Evolutionary conservation across 2,797 vertebrate genomes (phyloP), one percentile per base, ranked within the genome.

Genomic region (Sebastes kiyomatsui): DNA sequence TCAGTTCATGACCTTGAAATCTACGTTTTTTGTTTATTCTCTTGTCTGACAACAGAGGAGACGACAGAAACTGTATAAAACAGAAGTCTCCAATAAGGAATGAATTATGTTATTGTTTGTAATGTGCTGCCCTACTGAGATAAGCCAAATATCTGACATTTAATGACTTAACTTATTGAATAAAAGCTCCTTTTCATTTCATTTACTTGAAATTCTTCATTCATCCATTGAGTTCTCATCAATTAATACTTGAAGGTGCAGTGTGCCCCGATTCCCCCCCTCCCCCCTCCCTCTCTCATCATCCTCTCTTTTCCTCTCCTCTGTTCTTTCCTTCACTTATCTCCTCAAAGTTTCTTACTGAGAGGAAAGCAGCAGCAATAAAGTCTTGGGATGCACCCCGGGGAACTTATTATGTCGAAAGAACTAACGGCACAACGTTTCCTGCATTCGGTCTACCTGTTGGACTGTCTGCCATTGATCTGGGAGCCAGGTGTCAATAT

Each of bases 341-440:
- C 81, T 83, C 79, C 76, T 91, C 70, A 90, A 88, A 92, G 88
- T 87, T 92, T 82, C 75, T 76, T 46, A 70, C 73, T 77, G 75
- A 80, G 78, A 87, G 85, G 64, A 79, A 83, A 83, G 82, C 84
- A 84, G 81, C 77, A 38, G 86, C 80, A 88, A 82, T 85, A 88
- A 89, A 87, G 77, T 88, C 80, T 86, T 60, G 84, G 82, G 71
- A 84, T 80, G 76, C 58, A 90, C 91, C 88, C 90, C 65, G 20
- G 91, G 92, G 93, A 94, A 90, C 92, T 91, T 93, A 89, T 93
- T 93, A 92, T 91, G 85, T 91, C 30, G 73, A 75, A 82, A 93
- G 86, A 92, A 92, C 87, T 90, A 93, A 90, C 83, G 46, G 75
- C 71, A 79, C 77, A 33, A 6, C 82, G 71, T 81, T 86, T 89